These are phyloP conservation scores for Tauraco hartlaubi DNA, from an alignment of 2,797 vertebrate species.

Conservation along the genomic window DNA sequence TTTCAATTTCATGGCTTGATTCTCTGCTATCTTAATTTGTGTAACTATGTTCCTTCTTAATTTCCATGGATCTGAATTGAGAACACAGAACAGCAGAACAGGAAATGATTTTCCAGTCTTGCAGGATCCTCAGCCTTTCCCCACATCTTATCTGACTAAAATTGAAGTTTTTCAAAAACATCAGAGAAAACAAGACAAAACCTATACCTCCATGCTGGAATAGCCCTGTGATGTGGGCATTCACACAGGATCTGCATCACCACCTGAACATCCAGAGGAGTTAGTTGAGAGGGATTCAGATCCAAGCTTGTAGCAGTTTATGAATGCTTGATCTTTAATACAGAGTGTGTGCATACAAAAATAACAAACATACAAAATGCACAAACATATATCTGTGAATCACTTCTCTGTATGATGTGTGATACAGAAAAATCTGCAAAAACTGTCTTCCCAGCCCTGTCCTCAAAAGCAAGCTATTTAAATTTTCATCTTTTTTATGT, in stretches of 20 bases:
- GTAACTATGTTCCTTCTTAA: not conserved
- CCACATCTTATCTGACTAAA: not conserved
- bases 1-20: not conserved
- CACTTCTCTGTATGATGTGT: not conserved
- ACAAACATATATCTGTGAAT: not conserved
- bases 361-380: not conserved
- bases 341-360: not conserved
- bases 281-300: not conserved
- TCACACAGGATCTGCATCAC: not conserved
- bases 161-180: not conserved
- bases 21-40: not conserved
- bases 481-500: not conserved
- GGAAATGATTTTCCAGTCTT: not conserved
- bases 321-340: not conserved
- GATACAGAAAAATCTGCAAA: not conserved
- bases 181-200: not conserved
- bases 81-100: not conserved
- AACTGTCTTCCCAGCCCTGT: not conserved
- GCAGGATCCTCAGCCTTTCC: not conserved
- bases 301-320: not conserved
- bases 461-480: not conserved
- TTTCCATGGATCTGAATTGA: not conserved
- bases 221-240: accelerated
- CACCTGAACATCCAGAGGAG: not conserved
- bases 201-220: not conserved